Conservation (phyloP, 1,140 invertebrate genomes). For the Hyposmocoma kahamanoa region DNA sequence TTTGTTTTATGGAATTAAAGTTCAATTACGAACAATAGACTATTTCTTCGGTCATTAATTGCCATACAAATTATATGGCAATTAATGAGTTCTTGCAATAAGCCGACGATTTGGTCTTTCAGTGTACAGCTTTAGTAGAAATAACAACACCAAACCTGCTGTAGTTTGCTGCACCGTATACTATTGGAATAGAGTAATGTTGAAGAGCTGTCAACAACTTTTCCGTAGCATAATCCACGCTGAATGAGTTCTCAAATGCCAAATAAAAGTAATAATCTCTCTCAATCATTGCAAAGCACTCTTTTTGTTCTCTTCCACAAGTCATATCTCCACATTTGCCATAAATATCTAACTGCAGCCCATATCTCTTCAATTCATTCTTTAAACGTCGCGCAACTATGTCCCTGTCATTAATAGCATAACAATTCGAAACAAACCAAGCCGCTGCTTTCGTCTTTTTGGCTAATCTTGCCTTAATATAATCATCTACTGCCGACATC, state of each 20-base stretch:
- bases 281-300: constrained; percentile 53
- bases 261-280: constrained; percentile 78
- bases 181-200: constrained; percentile 4
- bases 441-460: constrained; percentile 52
- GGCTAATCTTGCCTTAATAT: constrained; percentile 26
- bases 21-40: too few relatives aligned
- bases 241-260: constrained; percentile 77
- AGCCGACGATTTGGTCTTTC: too few relatives aligned
- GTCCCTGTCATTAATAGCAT: constrained; percentile 64
- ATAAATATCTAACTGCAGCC: constrained; percentile 75
- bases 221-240: constrained; percentile 76
- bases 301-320: constrained; percentile 25
- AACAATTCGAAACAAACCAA: constrained; percentile 78
- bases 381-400: constrained; percentile 73
- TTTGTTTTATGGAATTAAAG: too few relatives aligned
- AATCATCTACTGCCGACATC: constrained; percentile 32
- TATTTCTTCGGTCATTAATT: too few relatives aligned
- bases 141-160: too few relatives aligned
- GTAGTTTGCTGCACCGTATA: constrained; percentile 33
- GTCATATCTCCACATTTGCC: constrained; percentile 73
- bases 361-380: constrained; percentile 60
- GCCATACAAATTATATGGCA: too few relatives aligned
- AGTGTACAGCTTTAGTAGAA: too few relatives aligned
- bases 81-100: too few relatives aligned
- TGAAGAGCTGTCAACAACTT: constrained; percentile 7